Evolutionary conservation across 1,140 invertebrate genomes (phyloP).

Genomic region (Drosophila willistoni): DNA sequence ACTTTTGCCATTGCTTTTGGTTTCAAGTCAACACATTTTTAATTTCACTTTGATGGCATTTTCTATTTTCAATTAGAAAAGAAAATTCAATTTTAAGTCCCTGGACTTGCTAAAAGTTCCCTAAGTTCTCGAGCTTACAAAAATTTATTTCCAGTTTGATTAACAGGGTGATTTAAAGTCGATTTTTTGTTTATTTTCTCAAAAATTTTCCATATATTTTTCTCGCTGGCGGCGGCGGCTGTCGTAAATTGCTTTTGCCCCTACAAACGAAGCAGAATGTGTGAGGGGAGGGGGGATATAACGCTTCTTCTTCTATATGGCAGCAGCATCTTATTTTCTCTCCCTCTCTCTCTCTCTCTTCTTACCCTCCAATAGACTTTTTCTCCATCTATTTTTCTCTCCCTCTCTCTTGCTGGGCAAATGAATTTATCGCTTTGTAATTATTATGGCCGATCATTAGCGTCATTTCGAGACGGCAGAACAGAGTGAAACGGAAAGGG

Average conservation of each 20-base stretch:
- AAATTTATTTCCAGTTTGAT: background rate
- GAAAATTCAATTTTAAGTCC: no score
- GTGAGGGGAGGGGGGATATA: background rate
- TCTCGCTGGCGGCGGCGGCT: constrained; percentile 4
- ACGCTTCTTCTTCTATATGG: background rate
- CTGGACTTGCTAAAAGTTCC: background rate
- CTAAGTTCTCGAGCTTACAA: background rate
- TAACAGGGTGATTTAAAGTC: background rate
- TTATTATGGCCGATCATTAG: constrained; percentile 70
- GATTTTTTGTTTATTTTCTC: constrained; percentile 3
- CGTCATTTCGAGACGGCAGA: constrained; percentile 33
- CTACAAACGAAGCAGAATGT: background rate
- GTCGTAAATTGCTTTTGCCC: constrained; percentile 29
- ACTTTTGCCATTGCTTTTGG: background rate
- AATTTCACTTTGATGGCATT: background rate
- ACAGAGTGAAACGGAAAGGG: background rate
- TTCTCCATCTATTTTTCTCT: background rate
- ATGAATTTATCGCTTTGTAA: constrained; percentile 71
- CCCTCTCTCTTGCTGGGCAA: constrained; percentile 18
- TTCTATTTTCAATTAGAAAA: background rate
- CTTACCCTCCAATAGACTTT: background rate
- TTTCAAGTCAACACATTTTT: background rate
- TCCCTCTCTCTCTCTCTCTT: background rate
- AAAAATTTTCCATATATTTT: constrained; percentile 29
- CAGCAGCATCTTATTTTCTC: background rate